A percentile compares a stretch with the other conserved stretches of the same genome.
Evolutionary conservation across 2,888 invertebrate genomes (phyloP).

Genomic region (Erebia ligea): DNA sequence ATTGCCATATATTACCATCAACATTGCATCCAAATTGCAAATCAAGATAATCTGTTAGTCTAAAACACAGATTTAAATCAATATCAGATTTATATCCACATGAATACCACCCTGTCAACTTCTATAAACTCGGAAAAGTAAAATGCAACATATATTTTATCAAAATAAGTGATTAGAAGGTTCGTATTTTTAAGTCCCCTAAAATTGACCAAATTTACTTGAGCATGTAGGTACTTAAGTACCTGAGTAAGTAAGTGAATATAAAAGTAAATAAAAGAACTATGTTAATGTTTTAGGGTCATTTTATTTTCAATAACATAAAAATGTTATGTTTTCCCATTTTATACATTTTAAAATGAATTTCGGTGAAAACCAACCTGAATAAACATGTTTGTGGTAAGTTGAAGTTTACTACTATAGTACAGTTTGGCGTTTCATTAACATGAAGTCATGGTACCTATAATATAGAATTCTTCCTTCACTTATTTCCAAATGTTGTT

Average conservation of each 20-base stretch:
- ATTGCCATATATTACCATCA: too few species aligned
- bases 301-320: slow-evolving; percentile 85
- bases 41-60: neutral
- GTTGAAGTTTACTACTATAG: slow-evolving; percentile 70
- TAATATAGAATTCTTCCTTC: slow-evolving; percentile 71
- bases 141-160: neutral
- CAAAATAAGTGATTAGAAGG: slow-evolving; percentile 8
- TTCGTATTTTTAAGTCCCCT: neutral
- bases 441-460: slow-evolving; percentile 62
- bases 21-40: too few species aligned
- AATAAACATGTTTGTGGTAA: slow-evolving; percentile 73
- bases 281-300: slow-evolving; percentile 75
- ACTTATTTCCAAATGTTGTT: slow-evolving; percentile 82
- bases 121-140: too few species aligned
- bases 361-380: slow-evolving; percentile 73
- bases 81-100: neutral
- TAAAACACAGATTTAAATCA: neutral
- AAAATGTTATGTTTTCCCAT: slow-evolving; percentile 82
- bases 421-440: slow-evolving; percentile 75
- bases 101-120: neutral
- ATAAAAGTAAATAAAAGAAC: slow-evolving; percentile 41
- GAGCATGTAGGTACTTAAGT: too few species aligned
- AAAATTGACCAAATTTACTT: neutral
- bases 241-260: neutral
- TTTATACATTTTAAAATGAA: slow-evolving; percentile 80